These are phyloP conservation scores for Euglossa dilemma DNA, from an alignment of 1,140 invertebrate species.

Conservation along the genomic window DNA sequence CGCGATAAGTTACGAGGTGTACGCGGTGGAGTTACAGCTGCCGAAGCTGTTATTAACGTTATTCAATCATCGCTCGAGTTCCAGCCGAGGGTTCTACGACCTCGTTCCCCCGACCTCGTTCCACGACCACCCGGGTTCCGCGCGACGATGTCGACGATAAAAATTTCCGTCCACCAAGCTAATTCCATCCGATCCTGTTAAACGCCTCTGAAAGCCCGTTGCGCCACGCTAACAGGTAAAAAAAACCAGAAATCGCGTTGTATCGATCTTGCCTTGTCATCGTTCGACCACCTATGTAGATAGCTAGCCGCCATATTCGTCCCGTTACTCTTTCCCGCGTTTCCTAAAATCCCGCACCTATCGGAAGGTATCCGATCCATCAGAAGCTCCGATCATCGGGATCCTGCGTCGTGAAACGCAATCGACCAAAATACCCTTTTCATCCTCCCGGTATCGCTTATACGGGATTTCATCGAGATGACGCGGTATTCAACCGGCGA, in stretches of 20 bases:
- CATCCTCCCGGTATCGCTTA: no score
- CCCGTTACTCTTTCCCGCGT: neutral
- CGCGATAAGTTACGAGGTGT: constrained; percentile 18
- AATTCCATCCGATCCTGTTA: neutral
- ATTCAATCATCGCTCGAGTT: constrained; percentile 70
- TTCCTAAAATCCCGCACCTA: no score
- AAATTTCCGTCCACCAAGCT: neutral
- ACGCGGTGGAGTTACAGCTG: constrained; percentile 52
- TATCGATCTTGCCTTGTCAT: constrained; percentile 6
- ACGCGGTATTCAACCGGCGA: constrained; percentile 14
- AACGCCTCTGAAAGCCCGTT: constrained; percentile 1
- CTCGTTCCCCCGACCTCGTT: constrained; percentile 15
- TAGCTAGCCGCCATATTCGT: neutral
- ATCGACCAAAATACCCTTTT: neutral
- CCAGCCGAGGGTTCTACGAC: constrained; percentile 16
- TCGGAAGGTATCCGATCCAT: no score
- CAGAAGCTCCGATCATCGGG: no score
- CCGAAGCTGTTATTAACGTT: constrained; percentile 72
- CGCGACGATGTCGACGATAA: neutral
- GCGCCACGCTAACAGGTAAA: neutral
- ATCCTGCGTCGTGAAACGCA: neutral
- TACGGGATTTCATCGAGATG: constrained; percentile 33
- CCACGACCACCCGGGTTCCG: constrained; percentile 17
- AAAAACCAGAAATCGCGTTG: constrained; percentile 12
- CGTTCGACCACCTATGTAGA: constrained; percentile 10